Percentiles rank a stretch among this genome's conserved stretches.
phyloP scores from a whole-genome alignment of 2,888 invertebrate species.

The Troglohyphantes excavatus region DNA sequence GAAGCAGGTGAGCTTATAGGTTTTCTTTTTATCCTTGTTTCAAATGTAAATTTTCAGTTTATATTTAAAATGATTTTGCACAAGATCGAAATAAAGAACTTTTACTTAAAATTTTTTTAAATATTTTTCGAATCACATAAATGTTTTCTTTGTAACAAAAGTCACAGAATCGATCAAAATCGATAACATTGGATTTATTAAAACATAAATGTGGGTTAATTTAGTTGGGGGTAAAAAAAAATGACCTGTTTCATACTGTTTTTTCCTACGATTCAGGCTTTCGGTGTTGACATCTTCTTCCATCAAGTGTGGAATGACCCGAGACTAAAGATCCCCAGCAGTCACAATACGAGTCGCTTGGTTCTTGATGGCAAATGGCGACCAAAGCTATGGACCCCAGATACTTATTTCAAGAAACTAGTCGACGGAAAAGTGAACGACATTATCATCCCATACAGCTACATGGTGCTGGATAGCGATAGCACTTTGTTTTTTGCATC shows the following conservation, averaged over 20 bases:
- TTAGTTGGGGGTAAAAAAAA: no score
- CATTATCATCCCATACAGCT: constrained; percentile 78
- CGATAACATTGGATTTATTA: no score
- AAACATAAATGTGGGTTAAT: no score
- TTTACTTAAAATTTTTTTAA: no score
- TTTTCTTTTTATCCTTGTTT: neutral
- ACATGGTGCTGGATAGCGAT: constrained; percentile 75
- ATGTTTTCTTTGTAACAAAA: no score
- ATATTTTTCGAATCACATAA: no score
- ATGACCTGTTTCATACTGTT: no score
- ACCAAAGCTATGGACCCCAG: constrained; percentile 78
- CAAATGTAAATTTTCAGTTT: no score
- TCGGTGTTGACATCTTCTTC: constrained; percentile 78
- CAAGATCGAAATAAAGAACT: no score
- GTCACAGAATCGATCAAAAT: no score
- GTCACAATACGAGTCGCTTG: constrained; percentile 58
- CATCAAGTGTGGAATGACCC: constrained; percentile 79
- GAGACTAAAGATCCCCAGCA: constrained; percentile 66
- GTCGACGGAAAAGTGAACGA: constrained; percentile 79
- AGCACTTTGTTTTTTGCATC: constrained; percentile 77
- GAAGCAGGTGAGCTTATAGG: constrained; percentile 56
- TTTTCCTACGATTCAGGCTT: constrained; percentile 57
- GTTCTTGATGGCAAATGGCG: constrained; percentile 79
- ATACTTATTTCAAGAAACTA: constrained; percentile 79
- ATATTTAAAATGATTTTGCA: no score